Evolutionary conservation across 2,113 vertebrate species (phyloP).

Genomic region (Menura novaehollandiae): DNA sequence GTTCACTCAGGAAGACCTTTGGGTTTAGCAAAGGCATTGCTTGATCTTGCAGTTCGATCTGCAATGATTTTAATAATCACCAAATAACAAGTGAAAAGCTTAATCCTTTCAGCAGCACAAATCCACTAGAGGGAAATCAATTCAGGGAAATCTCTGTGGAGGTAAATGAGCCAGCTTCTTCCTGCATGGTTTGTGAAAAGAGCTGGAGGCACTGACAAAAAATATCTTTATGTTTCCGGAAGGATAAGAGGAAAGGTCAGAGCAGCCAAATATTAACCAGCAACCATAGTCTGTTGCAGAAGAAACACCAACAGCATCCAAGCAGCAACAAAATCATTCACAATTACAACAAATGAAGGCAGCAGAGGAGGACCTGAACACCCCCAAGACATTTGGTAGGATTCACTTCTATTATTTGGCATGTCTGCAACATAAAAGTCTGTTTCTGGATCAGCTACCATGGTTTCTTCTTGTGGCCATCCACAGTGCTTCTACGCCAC

Average conservation of each 20-base stretch:
- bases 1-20: not conserved
- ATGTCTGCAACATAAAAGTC: not conserved
- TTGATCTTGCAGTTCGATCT: not conserved
- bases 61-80: not conserved
- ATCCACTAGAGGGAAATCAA: not conserved
- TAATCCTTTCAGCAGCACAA: conserved; percentile 8
- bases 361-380: not conserved
- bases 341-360: not conserved
- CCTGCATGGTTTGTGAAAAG: not conserved
- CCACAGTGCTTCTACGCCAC: not conserved
- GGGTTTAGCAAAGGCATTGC: not conserved
- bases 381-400: not conserved
- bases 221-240: not conserved
- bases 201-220: not conserved
- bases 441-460: not conserved
- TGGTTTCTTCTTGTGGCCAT: not conserved
- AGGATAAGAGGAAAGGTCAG: not conserved
- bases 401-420: not conserved
- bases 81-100: not conserved
- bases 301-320: not conserved
- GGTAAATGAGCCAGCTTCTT: not conserved
- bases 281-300: not conserved
- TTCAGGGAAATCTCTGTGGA: not conserved
- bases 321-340: not conserved
- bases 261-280: not conserved